Evolutionary conservation across 2,888 invertebrate species (phyloP), one percentile per base, ranked within the genome.

Genomic region (Listrodromus nycthemerus): DNA sequence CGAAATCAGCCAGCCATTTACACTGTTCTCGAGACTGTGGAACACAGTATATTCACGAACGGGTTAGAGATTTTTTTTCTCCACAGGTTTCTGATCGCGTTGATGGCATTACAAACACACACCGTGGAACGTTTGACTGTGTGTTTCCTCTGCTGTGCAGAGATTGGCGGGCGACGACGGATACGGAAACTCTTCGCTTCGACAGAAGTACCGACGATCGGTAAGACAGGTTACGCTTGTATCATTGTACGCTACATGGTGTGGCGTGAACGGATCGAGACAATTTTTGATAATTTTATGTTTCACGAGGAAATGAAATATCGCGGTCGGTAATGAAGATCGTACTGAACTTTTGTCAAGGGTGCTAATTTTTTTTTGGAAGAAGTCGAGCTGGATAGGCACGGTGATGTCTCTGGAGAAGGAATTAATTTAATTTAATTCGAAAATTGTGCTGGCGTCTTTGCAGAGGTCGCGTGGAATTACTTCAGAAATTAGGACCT

Each of bases 1-100:
- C 80, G 86, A 88, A 87, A 88, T 87, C 87, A 75, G 82, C 55
- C 79, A 85, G 82, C 81, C 85, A 85, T 84, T 45, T 45, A 61
- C 73, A n/a, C 61, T 27, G 74, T 45, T 45, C 67, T 79, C 75
- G 21, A 73, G 27, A 58, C 61, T 65, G 83, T 80, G 58, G 61
- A 73, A 67, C 80, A 67, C 80, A 73, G 41, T 66, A 71, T 73
- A 80, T 76, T 83, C 80, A 80, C 83, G 69, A 81, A 84, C 83
- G 83, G 77, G 83, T 78, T 77, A 58, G 77, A 83, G 80, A 73
- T 80, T 78, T 74, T 65, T 80, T 65, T 74, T 45, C 61, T 76
- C 73, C 73, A 70, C 77, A 63, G 48, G 37, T 65, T 66, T 73
- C 77, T 48, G 63, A 83, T 77, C 73, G 73, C 73, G 65, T n/a